Conservation (phyloP, 2,113 vertebrate genomes). For the Oreocharis arfaki region DNA sequence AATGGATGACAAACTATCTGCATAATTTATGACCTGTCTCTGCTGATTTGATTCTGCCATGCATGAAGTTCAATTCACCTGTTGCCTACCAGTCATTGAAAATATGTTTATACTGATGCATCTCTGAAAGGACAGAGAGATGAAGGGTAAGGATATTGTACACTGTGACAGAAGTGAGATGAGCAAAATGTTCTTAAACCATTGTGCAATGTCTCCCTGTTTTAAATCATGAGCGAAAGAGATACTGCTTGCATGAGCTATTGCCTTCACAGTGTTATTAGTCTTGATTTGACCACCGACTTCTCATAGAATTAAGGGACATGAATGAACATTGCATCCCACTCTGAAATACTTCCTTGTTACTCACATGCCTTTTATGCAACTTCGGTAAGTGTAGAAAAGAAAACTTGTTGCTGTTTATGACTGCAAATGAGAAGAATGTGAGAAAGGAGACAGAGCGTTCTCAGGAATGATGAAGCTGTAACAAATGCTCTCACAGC, state of each 20-base stretch:
- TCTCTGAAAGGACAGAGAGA: neutral
- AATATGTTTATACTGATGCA: neutral
- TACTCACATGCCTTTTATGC: neutral
- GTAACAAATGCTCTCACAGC: neutral
- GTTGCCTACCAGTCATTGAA: neutral
- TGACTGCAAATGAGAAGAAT: neutral
- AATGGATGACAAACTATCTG: conserved; percentile 39
- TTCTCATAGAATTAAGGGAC: neutral
- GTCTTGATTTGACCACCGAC: neutral
- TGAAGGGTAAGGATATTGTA: neutral
- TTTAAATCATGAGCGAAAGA: neutral
- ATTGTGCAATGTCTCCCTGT: neutral
- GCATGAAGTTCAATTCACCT: conserved; percentile 20
- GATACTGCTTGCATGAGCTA: neutral
- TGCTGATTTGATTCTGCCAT: conserved; percentile 37
- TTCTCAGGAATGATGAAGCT: neutral
- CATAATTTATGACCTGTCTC: conserved; percentile 30
- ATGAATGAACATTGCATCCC: neutral
- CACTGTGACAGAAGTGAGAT: neutral
- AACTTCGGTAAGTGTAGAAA: neutral
- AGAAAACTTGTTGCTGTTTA: neutral
- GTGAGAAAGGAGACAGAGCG: neutral
- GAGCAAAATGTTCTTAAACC: neutral
- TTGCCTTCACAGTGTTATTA: neutral
- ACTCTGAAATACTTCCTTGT: neutral